A percentile compares a stretch with the other conserved stretches of the same genome.
Evolutionary conservation across 1,140 invertebrate species (phyloP).

Genomic region (Zeugodacus cucurbitae): DNA sequence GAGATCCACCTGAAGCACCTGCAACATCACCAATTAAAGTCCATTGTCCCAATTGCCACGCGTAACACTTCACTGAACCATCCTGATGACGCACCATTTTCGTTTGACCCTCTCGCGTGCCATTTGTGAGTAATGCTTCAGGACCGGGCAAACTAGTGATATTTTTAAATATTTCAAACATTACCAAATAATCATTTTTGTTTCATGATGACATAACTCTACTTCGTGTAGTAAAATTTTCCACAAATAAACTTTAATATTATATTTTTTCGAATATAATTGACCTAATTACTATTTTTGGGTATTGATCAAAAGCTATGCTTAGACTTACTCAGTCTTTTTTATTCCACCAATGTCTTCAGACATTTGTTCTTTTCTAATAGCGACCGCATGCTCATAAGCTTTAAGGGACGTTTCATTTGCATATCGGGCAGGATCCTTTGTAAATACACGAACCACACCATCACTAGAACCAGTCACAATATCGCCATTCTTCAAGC

Average conservation of each 20-base stretch:
- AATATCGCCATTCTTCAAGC: slow-evolving; percentile 87
- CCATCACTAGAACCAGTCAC: slow-evolving; percentile 91
- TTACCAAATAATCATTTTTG: not conserved
- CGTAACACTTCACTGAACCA: slow-evolving; percentile 79
- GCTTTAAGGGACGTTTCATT: slow-evolving; percentile 70
- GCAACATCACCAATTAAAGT: slow-evolving; percentile 90
- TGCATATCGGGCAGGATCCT: slow-evolving; percentile 75
- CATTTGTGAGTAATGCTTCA: slow-evolving; percentile 80
- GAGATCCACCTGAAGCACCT: slow-evolving; percentile 77
- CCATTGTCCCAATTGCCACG: slow-evolving; percentile 85
- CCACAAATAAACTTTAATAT: no score
- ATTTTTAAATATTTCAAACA: no score
- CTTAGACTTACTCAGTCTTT: slow-evolving; percentile 72
- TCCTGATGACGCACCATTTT: slow-evolving; percentile 82
- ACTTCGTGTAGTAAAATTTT: no score
- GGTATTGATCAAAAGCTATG: not conserved
- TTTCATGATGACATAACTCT: no score
- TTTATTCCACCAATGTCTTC: slow-evolving; percentile 82
- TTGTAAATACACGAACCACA: slow-evolving; percentile 85
- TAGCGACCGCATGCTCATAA: slow-evolving; percentile 80
- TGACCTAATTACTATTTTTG: slow-evolving; percentile 23
- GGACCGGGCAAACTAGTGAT: slow-evolving; percentile 77
- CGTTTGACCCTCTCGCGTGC: slow-evolving; percentile 83
- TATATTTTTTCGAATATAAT: no score
- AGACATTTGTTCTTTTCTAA: slow-evolving; percentile 66